Evolutionary conservation across 2,888 invertebrate species (phyloP), one percentile per base, ranked within the genome.

Genomic region (Tenthredo distinguenda): DNA sequence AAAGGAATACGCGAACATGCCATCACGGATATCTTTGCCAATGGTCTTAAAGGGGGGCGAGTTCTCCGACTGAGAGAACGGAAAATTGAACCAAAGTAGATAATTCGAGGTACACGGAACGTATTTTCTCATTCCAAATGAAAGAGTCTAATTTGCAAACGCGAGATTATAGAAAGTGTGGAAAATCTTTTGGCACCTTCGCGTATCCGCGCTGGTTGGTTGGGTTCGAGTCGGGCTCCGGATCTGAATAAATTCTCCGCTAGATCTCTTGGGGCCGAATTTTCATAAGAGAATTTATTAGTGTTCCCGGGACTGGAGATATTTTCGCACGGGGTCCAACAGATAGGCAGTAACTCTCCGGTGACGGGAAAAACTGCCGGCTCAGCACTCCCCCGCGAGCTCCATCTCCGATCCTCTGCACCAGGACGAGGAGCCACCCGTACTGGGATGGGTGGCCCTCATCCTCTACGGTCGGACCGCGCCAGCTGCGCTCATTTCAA

Each of bases 211-310:
- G 31, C 15, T 15, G 34, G 21, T 12, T 31, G 15, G 31, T 68
- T 18, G 31, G 18, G 10, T 62, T 34, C 68, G 26, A 31, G 26
- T 26, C 6, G 26, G 77, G 37, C n/a, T 62, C 21, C 7, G 81
- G 77, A 81, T 62, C 62, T 40, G 62, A 81, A 83, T 83, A 83
- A 83, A 83, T 65, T 65, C 47, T 26, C 58, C 15, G 82, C 43
- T 5, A 37, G 82, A 65, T 84, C 84, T 21, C 74, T 34, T 43
- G 31, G 47, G 62, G 68, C 55, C 87, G 89, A 91, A 90, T 92
- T 92, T 91, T 91, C 89, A 92, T 91, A 90, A 90, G 89, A 87
- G 87, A 90, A 91, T 91, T 91, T 90, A 92, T 90, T 87, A 82
- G 85, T 76, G 85, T 68, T 83, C 50, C 65, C 55, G 85, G 77